phyloP scores from a whole-genome alignment of 2,888 invertebrate genomes.

The Lingula anatina region DNA sequence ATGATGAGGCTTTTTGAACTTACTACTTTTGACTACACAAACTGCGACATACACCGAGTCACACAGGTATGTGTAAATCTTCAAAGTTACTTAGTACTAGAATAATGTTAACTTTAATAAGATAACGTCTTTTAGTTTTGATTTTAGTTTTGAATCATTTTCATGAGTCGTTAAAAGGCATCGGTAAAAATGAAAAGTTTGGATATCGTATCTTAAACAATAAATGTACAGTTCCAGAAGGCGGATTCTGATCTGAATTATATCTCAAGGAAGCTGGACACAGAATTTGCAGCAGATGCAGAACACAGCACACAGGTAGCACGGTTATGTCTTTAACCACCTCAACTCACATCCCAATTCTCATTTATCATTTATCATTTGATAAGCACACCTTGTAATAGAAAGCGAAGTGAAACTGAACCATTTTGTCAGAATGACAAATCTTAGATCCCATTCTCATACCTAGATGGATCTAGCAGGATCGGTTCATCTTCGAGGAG shows the following conservation, averaged over 20 bases:
- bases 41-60: too few relatives aligned
- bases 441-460: too few relatives aligned
- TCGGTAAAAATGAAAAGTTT: background rate
- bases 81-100: too few relatives aligned
- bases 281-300: slow-evolving; percentile 22
- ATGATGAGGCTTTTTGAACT: too few relatives aligned
- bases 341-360: background rate
- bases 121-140: background rate
- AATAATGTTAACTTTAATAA: background rate
- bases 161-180: background rate
- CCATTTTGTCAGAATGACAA: too few relatives aligned
- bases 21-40: too few relatives aligned
- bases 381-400: background rate
- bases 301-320: slow-evolving; percentile 1
- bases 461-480: too few relatives aligned
- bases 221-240: slow-evolving; percentile 35
- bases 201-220: too few relatives aligned
- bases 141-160: background rate
- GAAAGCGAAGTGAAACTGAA: background rate
- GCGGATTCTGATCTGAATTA: slow-evolving; percentile 33
- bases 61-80: too few relatives aligned
- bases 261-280: slow-evolving; percentile 28
- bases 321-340: background rate
- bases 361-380: background rate
- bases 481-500: too few relatives aligned